A percentile compares a stretch with the other conserved stretches of the same genome.
Evolutionary conservation across 2,113 vertebrate genomes (phyloP).

Genomic region (Rhea pennata): DNA sequence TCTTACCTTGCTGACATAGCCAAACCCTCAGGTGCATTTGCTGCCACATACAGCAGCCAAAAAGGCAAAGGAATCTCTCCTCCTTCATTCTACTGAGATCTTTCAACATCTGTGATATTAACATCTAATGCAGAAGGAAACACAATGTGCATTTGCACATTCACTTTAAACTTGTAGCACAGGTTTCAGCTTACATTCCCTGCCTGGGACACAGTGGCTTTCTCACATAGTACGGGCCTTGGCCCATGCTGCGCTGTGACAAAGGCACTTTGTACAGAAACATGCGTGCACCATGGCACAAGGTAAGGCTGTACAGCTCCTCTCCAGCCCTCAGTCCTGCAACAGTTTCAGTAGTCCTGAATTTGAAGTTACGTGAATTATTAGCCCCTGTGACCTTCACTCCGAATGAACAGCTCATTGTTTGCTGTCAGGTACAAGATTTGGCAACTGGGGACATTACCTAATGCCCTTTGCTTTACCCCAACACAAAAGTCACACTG

Average conservation of each 20-base stretch:
- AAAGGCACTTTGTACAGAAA: neutral
- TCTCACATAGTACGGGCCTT: neutral
- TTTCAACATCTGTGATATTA: neutral
- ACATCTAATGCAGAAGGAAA: neutral
- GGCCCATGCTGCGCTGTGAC: too few relatives aligned
- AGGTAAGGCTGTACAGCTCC: neutral
- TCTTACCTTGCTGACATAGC: neutral
- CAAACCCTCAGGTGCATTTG: neutral
- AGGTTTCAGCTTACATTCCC: neutral
- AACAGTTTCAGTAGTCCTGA: neutral
- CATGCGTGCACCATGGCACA: neutral
- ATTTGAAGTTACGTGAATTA: neutral
- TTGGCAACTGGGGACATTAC: neutral
- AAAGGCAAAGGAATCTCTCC: neutral
- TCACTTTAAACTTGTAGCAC: neutral
- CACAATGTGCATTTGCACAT: neutral
- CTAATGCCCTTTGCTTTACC: neutral
- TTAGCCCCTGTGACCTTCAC: neutral
- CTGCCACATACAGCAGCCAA: neutral
- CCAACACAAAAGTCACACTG: neutral
- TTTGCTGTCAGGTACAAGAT: neutral
- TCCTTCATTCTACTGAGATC: neutral
- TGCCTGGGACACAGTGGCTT: neutral
- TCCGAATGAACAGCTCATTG: neutral
- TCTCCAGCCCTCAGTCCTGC: neutral